Evolutionary conservation across 2,113 vertebrate genomes (phyloP), one percentile per base, ranked within the genome.

Genomic region (Toxotes jaculatrix): DNA sequence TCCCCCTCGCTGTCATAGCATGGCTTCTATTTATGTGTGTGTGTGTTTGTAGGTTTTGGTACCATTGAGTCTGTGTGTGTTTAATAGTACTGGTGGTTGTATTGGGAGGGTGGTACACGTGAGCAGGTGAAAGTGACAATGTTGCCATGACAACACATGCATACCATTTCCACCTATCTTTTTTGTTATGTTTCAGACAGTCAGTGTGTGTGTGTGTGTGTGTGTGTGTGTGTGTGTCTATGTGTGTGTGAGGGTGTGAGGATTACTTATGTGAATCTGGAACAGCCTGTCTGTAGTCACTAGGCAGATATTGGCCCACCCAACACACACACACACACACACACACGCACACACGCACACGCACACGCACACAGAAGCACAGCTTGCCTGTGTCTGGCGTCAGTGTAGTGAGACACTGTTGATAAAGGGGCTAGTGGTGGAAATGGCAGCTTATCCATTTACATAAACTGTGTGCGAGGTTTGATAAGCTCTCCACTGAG

Each of bases 371-470:
- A 78, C 34, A 73, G 31, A 60, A 43, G 73, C 87, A 92, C 88
- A 86, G 84, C 75, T 86, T 88, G 93, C 83, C 68, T 88, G 83
- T 86, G 87, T 88, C 77, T 91, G 74, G 89, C 43, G 67, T 93
- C 71, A 36, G 64, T 57, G 71, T 88, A 69, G 75, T 88, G 85
- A 87, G 77, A 82, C 83, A 75, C 76, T 84, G 89, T 91, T 90
- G 89, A 93, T 92, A 92, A 94, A 90, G 79, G 72, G 84, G 65
- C 69, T 85, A 27, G 65, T 82, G 67, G 65, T 91, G 87, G 79
- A 88, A 87, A 92, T 86, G 74, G 90, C 83, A 85, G 92, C 90
- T 94, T 94, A 93, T 43, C 83, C 83, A 87, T 92, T 93, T 89
- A 92, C 88, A 93, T 92, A 91, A 91, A 88, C 89, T 84, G 84